Evolutionary conservation across 2,797 vertebrate species (phyloP).

Genomic region (Dendrocincla fuliginosa): DNA sequence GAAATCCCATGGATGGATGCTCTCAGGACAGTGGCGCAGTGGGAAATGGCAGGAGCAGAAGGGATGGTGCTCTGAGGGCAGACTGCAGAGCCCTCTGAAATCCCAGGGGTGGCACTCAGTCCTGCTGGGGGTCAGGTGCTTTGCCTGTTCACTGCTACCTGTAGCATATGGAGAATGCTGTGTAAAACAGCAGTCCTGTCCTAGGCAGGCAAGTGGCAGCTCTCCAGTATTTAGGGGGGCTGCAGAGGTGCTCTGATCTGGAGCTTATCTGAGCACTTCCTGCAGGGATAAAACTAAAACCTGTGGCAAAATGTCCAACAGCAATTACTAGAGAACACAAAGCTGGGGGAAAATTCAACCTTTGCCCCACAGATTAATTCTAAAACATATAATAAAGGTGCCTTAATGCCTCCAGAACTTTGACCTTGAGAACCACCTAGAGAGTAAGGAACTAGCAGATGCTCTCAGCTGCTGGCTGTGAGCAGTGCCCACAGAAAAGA

Average conservation of each 20-base stretch:
- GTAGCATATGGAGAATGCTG: neutral
- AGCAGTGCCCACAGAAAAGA: neutral
- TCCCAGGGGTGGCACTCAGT: no score
- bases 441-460: neutral
- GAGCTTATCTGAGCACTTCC: neutral
- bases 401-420: neutral
- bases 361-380: neutral
- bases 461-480: neutral
- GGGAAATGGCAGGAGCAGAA: neutral
- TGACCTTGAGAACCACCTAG: neutral
- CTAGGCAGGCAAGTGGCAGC: neutral
- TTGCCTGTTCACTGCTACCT: neutral
- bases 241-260: neutral
- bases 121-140: neutral
- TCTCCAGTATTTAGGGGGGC: neutral
- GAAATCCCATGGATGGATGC: neutral
- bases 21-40: rapidly evolving
- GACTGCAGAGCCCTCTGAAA: neutral
- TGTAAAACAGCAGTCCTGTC: neutral
- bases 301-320: neutral
- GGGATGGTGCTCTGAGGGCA: neutral
- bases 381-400: neutral
- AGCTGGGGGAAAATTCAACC: neutral
- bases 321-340: neutral
- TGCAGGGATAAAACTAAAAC: neutral